phyloP scores from a whole-genome alignment of 2,113 vertebrate species.

The Muntiacus muntjak region DNA sequence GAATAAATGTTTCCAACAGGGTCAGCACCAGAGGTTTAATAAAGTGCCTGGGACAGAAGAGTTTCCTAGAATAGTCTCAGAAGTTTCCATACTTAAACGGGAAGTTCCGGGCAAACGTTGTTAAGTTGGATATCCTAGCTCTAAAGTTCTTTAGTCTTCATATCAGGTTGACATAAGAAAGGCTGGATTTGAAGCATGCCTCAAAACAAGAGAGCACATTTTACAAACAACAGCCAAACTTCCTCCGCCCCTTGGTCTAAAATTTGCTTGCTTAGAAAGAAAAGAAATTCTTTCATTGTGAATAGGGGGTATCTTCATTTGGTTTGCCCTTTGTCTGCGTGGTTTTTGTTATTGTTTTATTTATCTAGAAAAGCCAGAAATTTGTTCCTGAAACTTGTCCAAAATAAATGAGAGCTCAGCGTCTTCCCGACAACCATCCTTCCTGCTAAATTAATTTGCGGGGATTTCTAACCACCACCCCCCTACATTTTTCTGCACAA shows the following conservation, averaged over 20 bases:
- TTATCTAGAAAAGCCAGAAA: not conserved
- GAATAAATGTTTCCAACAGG: not conserved
- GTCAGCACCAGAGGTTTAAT: not conserved
- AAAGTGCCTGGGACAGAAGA: not conserved
- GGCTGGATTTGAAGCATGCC: not conserved
- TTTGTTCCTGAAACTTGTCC: not conserved
- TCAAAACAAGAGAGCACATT: not conserved
- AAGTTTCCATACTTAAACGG: not conserved
- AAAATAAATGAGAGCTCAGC: not conserved
- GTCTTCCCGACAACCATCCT: not conserved
- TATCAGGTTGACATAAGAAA: not conserved
- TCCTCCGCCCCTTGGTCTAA: not conserved
- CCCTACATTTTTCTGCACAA: constrained; percentile 10
- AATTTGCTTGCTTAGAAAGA: not conserved
- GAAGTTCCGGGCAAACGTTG: not conserved
- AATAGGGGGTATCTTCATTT: not conserved
- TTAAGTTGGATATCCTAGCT: too few species aligned
- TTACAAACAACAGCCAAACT: not conserved
- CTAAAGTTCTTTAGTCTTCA: not conserved
- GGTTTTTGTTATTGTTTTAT: not conserved
- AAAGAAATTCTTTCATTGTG: not conserved
- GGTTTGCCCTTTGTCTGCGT: not conserved
- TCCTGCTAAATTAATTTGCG: not conserved
- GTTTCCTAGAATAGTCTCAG: not conserved
- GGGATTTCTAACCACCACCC: not conserved